phyloP scores from a whole-genome alignment of 2,113 vertebrate genomes.

The Thamnaconus septentrionalis region DNA sequence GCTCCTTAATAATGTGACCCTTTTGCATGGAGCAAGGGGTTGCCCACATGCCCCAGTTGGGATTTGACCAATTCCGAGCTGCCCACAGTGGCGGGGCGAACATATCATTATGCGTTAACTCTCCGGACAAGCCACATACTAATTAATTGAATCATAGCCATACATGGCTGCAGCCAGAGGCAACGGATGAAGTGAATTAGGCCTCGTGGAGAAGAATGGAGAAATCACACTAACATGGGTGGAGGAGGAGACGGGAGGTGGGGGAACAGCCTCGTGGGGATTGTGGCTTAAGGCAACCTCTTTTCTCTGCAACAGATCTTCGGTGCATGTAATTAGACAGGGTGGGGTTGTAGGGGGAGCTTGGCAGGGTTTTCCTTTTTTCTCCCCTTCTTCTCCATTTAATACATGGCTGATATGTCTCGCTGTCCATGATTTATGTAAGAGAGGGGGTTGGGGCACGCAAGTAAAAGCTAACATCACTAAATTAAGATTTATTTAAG shows the following conservation, averaged over 20 bases:
- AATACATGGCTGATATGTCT: constrained; percentile 33
- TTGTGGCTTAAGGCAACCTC: constrained; percentile 66
- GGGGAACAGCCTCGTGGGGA: constrained; percentile 57
- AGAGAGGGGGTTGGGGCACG: neutral
- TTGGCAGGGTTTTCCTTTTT: constrained; percentile 52
- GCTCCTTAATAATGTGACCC: constrained; percentile 59
- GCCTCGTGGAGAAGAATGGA: constrained; percentile 41
- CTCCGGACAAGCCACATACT: constrained; percentile 62
- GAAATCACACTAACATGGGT: constrained; percentile 20
- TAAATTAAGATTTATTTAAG: constrained; percentile 68
- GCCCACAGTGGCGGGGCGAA: constrained; percentile 48
- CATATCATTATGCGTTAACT: constrained; percentile 64
- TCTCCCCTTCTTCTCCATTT: constrained; percentile 25
- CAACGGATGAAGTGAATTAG: constrained; percentile 50
- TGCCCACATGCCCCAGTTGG: constrained; percentile 29
- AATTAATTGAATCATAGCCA: constrained; percentile 74
- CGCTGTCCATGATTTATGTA: constrained; percentile 43
- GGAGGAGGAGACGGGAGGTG: constrained; percentile 42
- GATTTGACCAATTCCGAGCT: constrained; percentile 65
- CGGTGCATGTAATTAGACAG: constrained; percentile 74
- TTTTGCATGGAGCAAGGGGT: constrained; percentile 45
- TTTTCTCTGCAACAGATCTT: constrained; percentile 65
- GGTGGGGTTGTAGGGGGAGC: constrained; percentile 9
- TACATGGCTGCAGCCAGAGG: constrained; percentile 61
- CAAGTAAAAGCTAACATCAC: constrained; percentile 16